phyloP scores from a whole-genome alignment of 2,888 invertebrate species.

The Theristus sp. region DNA sequence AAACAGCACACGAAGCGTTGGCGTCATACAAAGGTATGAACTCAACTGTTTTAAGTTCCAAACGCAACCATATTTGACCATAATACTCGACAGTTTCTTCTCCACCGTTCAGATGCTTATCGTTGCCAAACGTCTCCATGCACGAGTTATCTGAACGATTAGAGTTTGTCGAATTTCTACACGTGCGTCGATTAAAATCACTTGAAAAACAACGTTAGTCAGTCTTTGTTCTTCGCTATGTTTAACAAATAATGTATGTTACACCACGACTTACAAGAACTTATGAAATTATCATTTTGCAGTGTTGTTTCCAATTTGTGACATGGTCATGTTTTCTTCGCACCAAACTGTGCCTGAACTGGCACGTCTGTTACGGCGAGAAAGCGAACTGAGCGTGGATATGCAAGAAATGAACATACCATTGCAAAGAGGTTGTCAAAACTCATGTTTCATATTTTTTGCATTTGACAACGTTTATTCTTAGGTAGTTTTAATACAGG shows the following conservation, averaged over 20 bases:
- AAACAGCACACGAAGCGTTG: neutral
- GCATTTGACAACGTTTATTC: too few species aligned
- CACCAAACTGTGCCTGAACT: neutral
- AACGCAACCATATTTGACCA: too few species aligned
- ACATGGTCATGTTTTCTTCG: neutral
- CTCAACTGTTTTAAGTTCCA: too few species aligned
- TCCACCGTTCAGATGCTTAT: neutral
- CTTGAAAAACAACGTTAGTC: neutral
- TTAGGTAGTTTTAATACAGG: neutral
- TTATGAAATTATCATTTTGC: neutral
- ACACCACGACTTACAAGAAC: neutral
- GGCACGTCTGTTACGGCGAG: neutral
- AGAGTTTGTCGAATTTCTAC: neutral
- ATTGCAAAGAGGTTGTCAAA: too few species aligned
- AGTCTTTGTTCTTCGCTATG: too few species aligned
- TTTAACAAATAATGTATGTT: too few species aligned
- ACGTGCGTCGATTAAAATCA: neutral
- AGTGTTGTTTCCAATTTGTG: neutral
- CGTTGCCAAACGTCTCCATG: neutral
- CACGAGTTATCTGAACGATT: neutral
- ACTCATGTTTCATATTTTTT: too few species aligned
- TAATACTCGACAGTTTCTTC: too few species aligned
- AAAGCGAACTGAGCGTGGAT: too few species aligned
- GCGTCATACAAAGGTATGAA: neutral
- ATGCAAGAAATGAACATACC: too few species aligned